Conservation (phyloP, 2,797 vertebrate species). For the Neosilurus mollespiculum region DNA sequence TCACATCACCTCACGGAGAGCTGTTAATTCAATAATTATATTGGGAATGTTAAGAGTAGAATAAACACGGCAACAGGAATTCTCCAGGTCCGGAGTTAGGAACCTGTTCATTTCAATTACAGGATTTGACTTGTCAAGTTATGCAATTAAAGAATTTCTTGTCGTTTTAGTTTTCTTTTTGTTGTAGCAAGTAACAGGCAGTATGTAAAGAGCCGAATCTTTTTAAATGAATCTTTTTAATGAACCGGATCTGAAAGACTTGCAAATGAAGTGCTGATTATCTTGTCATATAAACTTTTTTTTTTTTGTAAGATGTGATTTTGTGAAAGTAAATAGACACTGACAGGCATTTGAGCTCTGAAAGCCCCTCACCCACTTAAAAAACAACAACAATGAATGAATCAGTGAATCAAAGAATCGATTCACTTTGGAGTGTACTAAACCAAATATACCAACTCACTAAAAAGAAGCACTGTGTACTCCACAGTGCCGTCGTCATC, state of each 20-base stretch:
- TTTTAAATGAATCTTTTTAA: not conserved
- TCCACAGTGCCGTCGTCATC: not conserved
- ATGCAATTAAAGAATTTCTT: not conserved
- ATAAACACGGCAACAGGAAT: not conserved
- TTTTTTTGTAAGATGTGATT: not conserved
- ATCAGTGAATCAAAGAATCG: not conserved
- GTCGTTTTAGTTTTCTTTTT: not conserved
- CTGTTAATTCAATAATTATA: not conserved
- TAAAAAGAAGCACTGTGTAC: not conserved
- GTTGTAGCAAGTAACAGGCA: not conserved
- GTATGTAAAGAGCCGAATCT: not conserved
- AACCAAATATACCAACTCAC: no score
- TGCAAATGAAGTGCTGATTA: not conserved
- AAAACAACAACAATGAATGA: not conserved
- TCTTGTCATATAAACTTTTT: not conserved
- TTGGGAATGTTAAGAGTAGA: not conserved
- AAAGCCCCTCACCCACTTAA: not conserved
- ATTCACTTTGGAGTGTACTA: not conserved
- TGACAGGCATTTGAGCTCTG: not conserved
- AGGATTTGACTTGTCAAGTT: not conserved
- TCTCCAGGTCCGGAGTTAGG: not conserved
- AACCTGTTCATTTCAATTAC: not conserved
- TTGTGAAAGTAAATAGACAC: not conserved
- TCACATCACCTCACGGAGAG: not conserved
- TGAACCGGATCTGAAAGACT: not conserved